Evolutionary conservation across 2,113 vertebrate genomes (phyloP), one percentile per base, ranked within the genome.

Genomic region (Spheniscus mendiculus): DNA sequence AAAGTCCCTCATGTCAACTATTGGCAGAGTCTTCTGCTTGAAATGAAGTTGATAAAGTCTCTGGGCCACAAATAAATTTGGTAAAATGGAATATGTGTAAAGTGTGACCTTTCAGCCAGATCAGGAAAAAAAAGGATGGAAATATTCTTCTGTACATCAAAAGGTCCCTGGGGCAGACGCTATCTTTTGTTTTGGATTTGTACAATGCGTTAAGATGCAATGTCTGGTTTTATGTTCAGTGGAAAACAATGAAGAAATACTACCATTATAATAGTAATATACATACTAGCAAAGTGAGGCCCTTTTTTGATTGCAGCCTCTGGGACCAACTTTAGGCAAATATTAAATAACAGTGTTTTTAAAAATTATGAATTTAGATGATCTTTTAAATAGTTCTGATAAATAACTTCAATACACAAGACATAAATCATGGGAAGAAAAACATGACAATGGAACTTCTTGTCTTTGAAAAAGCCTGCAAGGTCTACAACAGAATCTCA

Each of bases 371-470:
- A 76, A 89, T 95, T 82, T 52, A 82, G 63, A 82, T 5, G 7
- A 66, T 78, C 34, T 96, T 71, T 89, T 73, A 78, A 96, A 83
- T 69, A 90, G 20, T 93, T 84, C 69, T 94, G 65, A 89, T 90
- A 93, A 73, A 80, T 92, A 94, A 53, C 76, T 76, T 86, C 61
- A 71, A 49, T 79, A 91, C 16, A 91, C 12, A 76, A 91, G 44
- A 62, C 53, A 94, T 85, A 94, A 95, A 92, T 92, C 69, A 94
- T 32, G 71, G 40, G 19, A 89, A 92, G 83, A 89, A 89, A 95
- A 89, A 69, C 58, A 91, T 72, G 83, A 79, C 80, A 95, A 11
- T 65, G 67, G 61, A 92, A 95, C 61, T 91, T 95, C 69, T 93
- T 71, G 80, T 71, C 83, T 96, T 97, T 76, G 77, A 86, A 92